Evolutionary conservation across 2,113 vertebrate genomes (phyloP).

Genomic region (Dipodomys ordii): DNA sequence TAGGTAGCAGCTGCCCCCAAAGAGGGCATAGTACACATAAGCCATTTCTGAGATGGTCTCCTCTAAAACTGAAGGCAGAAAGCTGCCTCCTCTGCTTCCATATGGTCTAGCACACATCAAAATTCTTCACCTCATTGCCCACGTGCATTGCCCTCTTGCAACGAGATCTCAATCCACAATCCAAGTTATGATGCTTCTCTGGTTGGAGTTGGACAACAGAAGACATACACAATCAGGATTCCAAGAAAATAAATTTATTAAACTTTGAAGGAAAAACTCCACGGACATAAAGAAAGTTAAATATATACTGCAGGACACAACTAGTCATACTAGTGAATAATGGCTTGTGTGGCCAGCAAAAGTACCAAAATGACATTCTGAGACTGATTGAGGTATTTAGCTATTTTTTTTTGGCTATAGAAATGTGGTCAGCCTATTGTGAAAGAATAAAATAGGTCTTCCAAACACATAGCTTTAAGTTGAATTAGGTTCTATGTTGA

Average conservation of each 20-base stretch:
- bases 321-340: conserved; percentile 86
- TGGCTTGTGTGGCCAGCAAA: conserved; percentile 89
- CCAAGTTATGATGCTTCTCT: not conserved
- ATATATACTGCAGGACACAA: conserved; percentile 89
- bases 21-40: not conserved
- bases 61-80: not conserved
- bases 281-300: conserved; percentile 89
- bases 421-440: conserved; percentile 82
- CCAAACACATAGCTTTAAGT: conserved; percentile 87
- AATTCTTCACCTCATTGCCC: not conserved
- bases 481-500: conserved; percentile 86
- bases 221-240: conserved; percentile 69
- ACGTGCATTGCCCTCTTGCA: not conserved
- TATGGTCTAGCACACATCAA: not conserved
- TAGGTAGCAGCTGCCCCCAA: not conserved
- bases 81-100: not conserved
- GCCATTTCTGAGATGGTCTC: not conserved
- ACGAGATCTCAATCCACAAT: conserved; percentile 1
- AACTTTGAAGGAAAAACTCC: conserved; percentile 89
- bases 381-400: conserved; percentile 92
- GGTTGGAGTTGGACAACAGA: conserved; percentile 62
- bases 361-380: conserved; percentile 93
- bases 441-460: conserved; percentile 86
- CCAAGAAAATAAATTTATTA: conserved; percentile 93
- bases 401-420: conserved; percentile 90